Base-by-base conservation (phyloP, 2,113 vertebrate genomes). In the Tyto alba region DNA sequence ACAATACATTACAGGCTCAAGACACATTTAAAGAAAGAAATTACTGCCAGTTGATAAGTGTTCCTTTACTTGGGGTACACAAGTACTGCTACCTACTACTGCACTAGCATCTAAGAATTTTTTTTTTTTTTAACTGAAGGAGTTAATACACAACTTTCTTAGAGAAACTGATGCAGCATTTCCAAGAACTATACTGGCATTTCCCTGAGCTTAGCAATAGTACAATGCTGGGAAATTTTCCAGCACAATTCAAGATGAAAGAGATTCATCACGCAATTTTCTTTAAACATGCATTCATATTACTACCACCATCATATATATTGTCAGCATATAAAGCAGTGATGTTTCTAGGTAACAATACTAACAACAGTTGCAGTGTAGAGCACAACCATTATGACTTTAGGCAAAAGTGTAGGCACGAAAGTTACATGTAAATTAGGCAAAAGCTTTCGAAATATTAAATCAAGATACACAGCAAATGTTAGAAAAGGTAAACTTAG, bases 161-260 rank as follows among this genome's bases (percentile, higher is more conserved):
- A 43, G 40, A 88, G 34, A 79, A 94, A 89, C 48, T 23, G 13
- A 62, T 64, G 52, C 40, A 74, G 69, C 73, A 52, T 59, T 94
- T 92, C 89, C 87, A 95, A 89, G 89, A 97, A 93, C 91, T 67
- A 43, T 2, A 85, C 19, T 5, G 25, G 73, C 62, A 60, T 82
- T 94, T 94, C 84, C 89, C 62, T 56, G 45, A 95, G 57, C 66
- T 80, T n/a, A 75, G 36, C 68, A 95, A 26, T 16, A 86, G 43
- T 17, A 87, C 66, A 89, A 62, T 1, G 6, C 47, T 3, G 9
- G 80, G 91, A 95, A 95, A 77, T 47, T 59, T 90, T 92, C 91
- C 89, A 96, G 89, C 68, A 84, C 26, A 84, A 72, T 72, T 92
- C 69, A 85, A 94, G 91, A 96, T 84, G 64, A 93, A 93, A 94